phyloP scores from a whole-genome alignment of 2,113 vertebrate genomes.

The Myxocyprinus asiaticus region DNA sequence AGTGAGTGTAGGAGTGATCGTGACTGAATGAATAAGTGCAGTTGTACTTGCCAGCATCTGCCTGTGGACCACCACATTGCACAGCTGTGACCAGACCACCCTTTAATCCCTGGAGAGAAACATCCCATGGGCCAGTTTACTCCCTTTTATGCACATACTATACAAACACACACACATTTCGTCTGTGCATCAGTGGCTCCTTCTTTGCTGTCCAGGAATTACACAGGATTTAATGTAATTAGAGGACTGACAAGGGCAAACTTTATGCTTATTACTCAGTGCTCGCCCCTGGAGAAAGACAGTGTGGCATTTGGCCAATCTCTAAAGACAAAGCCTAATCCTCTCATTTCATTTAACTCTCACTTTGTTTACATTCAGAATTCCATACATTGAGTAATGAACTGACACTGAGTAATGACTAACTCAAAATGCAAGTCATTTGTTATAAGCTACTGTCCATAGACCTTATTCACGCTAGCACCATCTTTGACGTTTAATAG shows the following conservation, averaged over 20 bases:
- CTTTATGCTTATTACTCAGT: constrained; percentile 66
- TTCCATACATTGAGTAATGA: not conserved
- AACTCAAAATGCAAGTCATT: not conserved
- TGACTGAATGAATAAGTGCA: not conserved
- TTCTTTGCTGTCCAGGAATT: constrained; percentile 60
- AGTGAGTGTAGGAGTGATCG: too few relatives aligned
- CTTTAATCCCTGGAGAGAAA: constrained; percentile 3
- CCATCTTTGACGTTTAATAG: too few relatives aligned
- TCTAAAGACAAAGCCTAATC: constrained; percentile 72
- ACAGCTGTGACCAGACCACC: constrained; percentile 36
- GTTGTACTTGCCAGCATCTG: constrained; percentile 11
- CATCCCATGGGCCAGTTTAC: constrained; percentile 19
- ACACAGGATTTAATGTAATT: constrained; percentile 72
- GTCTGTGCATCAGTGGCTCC: constrained; percentile 29
- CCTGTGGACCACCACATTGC: constrained; percentile 27
- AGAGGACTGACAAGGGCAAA: constrained; percentile 70
- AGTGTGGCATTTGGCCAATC: constrained; percentile 65
- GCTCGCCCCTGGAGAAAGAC: constrained; percentile 58
- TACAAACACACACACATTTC: constrained; percentile 14
- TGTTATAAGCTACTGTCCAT: too few relatives aligned
- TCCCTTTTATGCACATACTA: not conserved
- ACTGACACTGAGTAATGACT: too few relatives aligned
- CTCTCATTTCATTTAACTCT: constrained; percentile 60
- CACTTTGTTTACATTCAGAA: constrained; percentile 1
- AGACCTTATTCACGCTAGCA: too few relatives aligned